phyloP scores from a whole-genome alignment of 2,113 vertebrate species.

The Antigone vipio region DNA sequence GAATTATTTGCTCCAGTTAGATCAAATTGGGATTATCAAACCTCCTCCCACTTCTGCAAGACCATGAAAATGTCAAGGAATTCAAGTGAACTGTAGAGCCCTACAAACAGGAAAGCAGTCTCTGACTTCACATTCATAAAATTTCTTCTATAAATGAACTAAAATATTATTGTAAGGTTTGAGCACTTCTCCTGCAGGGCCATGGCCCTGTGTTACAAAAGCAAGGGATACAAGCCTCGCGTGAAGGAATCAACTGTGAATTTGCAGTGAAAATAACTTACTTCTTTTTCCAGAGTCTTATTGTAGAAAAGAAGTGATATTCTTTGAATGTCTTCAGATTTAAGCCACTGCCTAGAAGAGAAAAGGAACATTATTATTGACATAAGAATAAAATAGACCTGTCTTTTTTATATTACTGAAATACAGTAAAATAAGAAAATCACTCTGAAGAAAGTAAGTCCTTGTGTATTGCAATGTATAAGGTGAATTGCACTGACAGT shows the following conservation, averaged over 20 bases:
- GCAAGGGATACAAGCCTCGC: not conserved
- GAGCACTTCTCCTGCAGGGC: not conserved
- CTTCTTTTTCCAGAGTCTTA: slow-evolving; percentile 93
- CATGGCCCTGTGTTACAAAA: not conserved
- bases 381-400: not conserved
- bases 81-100: not conserved
- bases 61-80: not conserved
- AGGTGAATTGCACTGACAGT: not conserved
- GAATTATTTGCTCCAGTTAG: not conserved
- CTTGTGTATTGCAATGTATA: not conserved
- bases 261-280: slow-evolving; percentile 66
- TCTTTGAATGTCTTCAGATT: slow-evolving; percentile 97
- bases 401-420: not conserved
- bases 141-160: not conserved
- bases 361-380: not conserved
- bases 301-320: slow-evolving; percentile 98
- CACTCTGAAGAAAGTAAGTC: not conserved
- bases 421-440: not conserved
- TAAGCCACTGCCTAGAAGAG: slow-evolving; percentile 91
- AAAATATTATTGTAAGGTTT: not conserved
- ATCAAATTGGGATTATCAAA: not conserved
- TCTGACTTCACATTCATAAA: not conserved
- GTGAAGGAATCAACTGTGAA: not conserved
- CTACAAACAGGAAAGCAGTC: not conserved
- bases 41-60: not conserved